A percentile compares a stretch with the other conserved stretches of the same genome.
phyloP scores from a whole-genome alignment of 1,140 invertebrate genomes.

The Meloidogyne hapla region DNA sequence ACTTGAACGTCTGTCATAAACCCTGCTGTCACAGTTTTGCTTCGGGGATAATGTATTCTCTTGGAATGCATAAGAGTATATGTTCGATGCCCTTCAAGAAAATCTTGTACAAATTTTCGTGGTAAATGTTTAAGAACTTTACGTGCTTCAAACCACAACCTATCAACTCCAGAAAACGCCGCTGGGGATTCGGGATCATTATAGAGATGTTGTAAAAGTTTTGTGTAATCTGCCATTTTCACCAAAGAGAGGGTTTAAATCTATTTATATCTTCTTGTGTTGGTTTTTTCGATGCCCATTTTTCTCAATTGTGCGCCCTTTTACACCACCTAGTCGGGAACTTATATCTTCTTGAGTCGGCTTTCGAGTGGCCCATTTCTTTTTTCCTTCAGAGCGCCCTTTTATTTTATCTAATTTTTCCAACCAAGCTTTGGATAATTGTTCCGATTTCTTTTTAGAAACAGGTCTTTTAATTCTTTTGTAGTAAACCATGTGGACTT shows the following conservation, averaged over 20 bases:
- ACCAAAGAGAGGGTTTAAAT: not conserved
- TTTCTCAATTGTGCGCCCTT: too few species aligned
- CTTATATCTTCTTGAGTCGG: too few species aligned
- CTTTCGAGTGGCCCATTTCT: too few species aligned
- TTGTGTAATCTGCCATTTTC: not conserved
- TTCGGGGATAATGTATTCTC: not conserved
- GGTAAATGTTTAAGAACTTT: not conserved
- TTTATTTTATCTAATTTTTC: too few species aligned
- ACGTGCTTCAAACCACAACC: conserved; percentile 10
- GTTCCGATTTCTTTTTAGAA: not conserved
- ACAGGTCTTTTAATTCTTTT: not conserved
- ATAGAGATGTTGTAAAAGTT: conserved; percentile 25
- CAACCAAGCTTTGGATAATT: not conserved
- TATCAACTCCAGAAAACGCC: conserved; percentile 26
- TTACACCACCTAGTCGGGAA: too few species aligned
- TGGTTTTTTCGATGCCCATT: not conserved
- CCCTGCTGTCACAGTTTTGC: conserved; percentile 1
- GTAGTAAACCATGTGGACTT: too few species aligned
- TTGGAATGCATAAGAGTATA: conserved; percentile 6
- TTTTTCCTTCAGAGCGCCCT: too few species aligned
- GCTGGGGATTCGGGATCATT: conserved; percentile 24
- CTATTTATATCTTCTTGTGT: not conserved
- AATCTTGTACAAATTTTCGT: not conserved
- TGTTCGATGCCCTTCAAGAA: conserved; percentile 3
- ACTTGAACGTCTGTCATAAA: conserved; percentile 29